A percentile compares a stretch with the other conserved stretches of the same genome.
Conservation (phyloP, 2,113 vertebrate genomes). For the Caranx ignobilis region DNA sequence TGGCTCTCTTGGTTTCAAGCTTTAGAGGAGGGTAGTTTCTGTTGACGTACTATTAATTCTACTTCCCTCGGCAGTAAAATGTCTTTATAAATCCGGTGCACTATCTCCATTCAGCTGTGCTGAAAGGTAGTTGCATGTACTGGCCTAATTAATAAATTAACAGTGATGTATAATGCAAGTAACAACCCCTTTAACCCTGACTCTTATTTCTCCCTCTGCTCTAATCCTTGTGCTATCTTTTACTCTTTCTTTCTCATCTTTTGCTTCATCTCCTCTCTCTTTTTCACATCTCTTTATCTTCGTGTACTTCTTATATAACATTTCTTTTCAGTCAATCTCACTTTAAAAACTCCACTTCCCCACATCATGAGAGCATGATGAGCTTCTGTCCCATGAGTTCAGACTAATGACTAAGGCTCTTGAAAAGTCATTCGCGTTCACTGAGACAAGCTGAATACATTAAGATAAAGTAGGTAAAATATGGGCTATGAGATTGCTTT, state of each 20-base stretch:
- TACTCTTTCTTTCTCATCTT: background rate
- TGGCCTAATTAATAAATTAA: slow-evolving; percentile 56
- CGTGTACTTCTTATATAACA: background rate
- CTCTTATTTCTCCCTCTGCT: slow-evolving; percentile 4
- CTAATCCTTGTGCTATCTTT: background rate
- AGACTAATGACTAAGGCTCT: slow-evolving; percentile 34
- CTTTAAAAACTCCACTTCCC: slow-evolving; percentile 13
- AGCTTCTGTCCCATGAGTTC: slow-evolving; percentile 15
- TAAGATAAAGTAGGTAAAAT: slow-evolving; percentile 43
- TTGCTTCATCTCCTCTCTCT: background rate
- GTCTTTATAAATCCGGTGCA: slow-evolving; percentile 54
- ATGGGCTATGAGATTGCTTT: slow-evolving; percentile 45
- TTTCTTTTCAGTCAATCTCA: slow-evolving; percentile 19
- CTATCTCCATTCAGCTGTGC: slow-evolving; percentile 42
- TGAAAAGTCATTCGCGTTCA: slow-evolving; percentile 39
- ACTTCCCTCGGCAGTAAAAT: slow-evolving; percentile 46
- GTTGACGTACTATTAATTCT: slow-evolving; percentile 66
- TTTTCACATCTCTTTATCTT: slow-evolving; percentile 6
- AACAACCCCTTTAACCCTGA: slow-evolving; percentile 22
- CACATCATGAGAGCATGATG: slow-evolving; percentile 9
- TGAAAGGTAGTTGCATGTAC: slow-evolving; percentile 43
- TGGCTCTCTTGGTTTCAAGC: slow-evolving; percentile 43
- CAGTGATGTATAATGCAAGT: slow-evolving; percentile 51
- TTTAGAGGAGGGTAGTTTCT: slow-evolving; percentile 58
- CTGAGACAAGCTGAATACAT: slow-evolving; percentile 37